Conservation (phyloP, 2,113 vertebrate species). For the Myotis davidii region DNA sequence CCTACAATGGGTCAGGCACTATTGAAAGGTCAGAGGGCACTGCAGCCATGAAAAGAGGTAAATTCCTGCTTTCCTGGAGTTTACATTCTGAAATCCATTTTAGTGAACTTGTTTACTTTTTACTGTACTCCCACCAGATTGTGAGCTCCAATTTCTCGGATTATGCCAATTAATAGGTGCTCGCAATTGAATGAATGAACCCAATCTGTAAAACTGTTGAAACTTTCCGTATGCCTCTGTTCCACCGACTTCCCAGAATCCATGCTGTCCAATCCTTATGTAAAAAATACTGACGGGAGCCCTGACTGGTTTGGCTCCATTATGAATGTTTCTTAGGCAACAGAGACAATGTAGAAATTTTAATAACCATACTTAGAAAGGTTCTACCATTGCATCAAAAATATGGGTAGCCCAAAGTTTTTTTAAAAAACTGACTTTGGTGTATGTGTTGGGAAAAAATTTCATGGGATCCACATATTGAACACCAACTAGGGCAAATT, state of each 20-base stretch:
- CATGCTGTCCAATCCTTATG: not conserved
- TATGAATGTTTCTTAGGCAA: not conserved
- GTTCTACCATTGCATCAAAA: not conserved
- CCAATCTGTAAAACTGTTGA: not conserved
- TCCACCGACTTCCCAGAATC: not conserved
- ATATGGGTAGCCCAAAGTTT: not conserved
- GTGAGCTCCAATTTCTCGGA: not conserved
- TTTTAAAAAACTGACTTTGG: not conserved
- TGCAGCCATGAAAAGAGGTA: not conserved
- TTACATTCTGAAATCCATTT: not conserved
- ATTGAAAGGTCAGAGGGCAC: not conserved
- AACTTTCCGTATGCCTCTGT: not conserved
- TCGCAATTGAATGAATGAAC: not conserved
- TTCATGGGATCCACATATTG: not conserved
- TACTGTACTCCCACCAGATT: not conserved
- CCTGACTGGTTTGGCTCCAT: too few relatives aligned
- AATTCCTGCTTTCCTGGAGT: not conserved
- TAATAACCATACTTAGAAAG: not conserved
- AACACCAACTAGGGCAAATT: not conserved
- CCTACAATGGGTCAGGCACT: not conserved
- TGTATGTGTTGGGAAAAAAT: not conserved
- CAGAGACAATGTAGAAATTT: not conserved
- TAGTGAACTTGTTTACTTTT: not conserved
- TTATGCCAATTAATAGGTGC: not conserved
- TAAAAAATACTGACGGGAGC: not conserved